Base-by-base conservation (phyloP, 2,113 vertebrate species). In the Leiothrix lutea region DNA sequence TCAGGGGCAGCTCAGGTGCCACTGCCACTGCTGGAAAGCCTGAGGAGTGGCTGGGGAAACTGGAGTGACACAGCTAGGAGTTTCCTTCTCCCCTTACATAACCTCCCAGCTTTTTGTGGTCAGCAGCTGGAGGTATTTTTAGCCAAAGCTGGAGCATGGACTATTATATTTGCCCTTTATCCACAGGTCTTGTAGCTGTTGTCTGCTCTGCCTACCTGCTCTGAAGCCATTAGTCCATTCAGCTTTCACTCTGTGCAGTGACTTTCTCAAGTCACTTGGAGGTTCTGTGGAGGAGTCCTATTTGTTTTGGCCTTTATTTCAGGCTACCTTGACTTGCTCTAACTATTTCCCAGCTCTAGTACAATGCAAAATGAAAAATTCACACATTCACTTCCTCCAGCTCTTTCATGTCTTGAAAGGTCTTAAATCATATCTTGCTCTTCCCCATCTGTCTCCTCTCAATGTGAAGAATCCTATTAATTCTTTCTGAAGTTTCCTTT, bases 361-460 rank as follows among this genome's bases (percentile, higher is more conserved):
- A 57, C 64, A 89, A 72, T 65, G 78, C 93, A 91, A 91, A 88
- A 90, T 90, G 44, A 87, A 94, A 71, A 92, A 66, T 56, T 77
- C 62, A 26, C 38, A 70, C 25, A 42, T 94, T 91, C 82, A 45
- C 70, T 93, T 91, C n/a, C 69, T 65, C 54, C 36, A 53, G 78
- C 40, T 86, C 48, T 88, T 66, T 60, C 36, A 40, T 40, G 8
- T 78, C 50, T 73, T 91, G 80, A 80, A 96, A 91, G 87, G 45
- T 48, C 40, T 83, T 94, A 93, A 87, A 93, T 91, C 58, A 78
- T 73, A 61, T 42, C 58, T 80, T 17, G 2, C 12, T 81, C 36
- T 24, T 35, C n/a, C 35, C 45, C 5, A 3, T 48, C 87, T 87
- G 38, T 91, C 73, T 89, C 36, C 54, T 86, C 88, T 94, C 60